A percentile compares a stretch with the other conserved stretches of the same genome.
phyloP scores from a whole-genome alignment of 2,888 invertebrate species.

The Cerceris rybyensis region DNA sequence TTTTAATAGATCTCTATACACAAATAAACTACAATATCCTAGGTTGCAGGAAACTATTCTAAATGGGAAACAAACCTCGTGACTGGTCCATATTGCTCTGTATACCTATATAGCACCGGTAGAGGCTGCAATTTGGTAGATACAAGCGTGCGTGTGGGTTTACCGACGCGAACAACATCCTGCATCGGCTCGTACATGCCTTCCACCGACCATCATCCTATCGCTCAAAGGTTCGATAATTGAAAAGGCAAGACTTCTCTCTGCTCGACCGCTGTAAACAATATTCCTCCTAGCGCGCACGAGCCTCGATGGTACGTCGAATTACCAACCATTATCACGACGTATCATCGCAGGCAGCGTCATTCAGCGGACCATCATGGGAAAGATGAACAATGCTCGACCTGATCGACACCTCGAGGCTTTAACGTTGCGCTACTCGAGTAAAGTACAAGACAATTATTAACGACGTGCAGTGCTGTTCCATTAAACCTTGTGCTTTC shows the following conservation, averaged over 20 bases:
- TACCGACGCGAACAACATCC: conserved; percentile 54
- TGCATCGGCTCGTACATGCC: conserved; percentile 55
- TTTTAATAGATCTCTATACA: conserved; percentile 9
- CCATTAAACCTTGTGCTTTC: neutral
- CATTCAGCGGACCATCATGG: conserved; percentile 67
- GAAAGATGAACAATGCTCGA: conserved; percentile 69
- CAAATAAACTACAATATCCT: too few species aligned
- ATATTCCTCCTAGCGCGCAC: conserved; percentile 59
- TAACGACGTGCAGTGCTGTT: conserved; percentile 51
- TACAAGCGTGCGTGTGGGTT: conserved; percentile 67
- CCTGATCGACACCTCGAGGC: conserved; percentile 67
- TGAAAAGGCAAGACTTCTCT: conserved; percentile 70
- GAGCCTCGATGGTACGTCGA: conserved; percentile 68
- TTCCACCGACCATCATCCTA: conserved; percentile 66
- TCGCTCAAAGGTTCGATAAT: conserved; percentile 70
- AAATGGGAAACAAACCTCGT: neutral
- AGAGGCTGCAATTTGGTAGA: conserved; percentile 66
- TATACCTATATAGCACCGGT: conserved; percentile 16
- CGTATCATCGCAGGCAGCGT: conserved; percentile 73
- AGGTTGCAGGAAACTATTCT: too few species aligned
- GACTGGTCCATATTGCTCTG: neutral
- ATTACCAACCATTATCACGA: conserved; percentile 78
- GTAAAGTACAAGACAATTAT: conserved; percentile 65
- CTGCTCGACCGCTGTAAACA: conserved; percentile 58
- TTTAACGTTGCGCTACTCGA: conserved; percentile 57